phyloP scores from a whole-genome alignment of 2,888 invertebrate genomes.

The Silvanus unidentatus region DNA sequence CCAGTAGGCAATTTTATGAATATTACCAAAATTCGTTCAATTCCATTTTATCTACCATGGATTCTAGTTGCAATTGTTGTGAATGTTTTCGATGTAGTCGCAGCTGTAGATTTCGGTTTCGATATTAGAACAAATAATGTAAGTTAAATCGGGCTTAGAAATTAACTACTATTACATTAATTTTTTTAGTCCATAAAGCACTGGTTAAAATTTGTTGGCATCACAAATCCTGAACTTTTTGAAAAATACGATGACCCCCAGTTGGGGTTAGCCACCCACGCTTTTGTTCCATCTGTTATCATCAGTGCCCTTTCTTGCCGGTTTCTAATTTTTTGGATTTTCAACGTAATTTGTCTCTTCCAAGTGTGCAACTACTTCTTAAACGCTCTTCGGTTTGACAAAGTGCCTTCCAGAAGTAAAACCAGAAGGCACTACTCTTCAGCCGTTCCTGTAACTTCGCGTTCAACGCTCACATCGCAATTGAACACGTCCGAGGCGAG shows the following conservation, averaged over 20 bases:
- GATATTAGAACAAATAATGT: conserved; percentile 44
- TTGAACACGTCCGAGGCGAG: conserved; percentile 22
- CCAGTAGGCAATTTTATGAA: conserved; percentile 28
- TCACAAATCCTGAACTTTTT: conserved; percentile 25
- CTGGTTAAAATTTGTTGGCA: conserved; percentile 33
- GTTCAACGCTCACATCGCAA: conserved; percentile 3
- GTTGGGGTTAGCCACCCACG: too few relatives aligned
- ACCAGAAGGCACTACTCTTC: too few relatives aligned
- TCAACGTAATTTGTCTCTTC: conserved; percentile 29
- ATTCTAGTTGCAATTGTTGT: conserved; percentile 38
- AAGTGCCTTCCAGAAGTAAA: too few relatives aligned
- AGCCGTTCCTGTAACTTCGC: too few relatives aligned
- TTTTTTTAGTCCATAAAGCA: conserved; percentile 26
- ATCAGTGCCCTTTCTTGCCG: conserved; percentile 21
- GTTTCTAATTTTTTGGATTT: conserved; percentile 29
- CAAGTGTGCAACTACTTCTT: conserved; percentile 22
- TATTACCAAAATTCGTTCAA: conserved; percentile 20
- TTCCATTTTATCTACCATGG: conserved; percentile 43
- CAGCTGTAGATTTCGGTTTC: conserved; percentile 43
- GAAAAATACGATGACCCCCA: background rate
- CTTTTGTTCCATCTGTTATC: background rate
- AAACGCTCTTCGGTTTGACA: conserved; percentile 12
- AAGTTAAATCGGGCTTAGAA: conserved; percentile 21
- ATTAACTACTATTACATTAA: background rate
- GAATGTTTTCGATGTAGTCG: conserved; percentile 43